Conservation (phyloP, 37 sponge, comb jelly and placozoan genomes). For the Ianthella basta region DNA sequence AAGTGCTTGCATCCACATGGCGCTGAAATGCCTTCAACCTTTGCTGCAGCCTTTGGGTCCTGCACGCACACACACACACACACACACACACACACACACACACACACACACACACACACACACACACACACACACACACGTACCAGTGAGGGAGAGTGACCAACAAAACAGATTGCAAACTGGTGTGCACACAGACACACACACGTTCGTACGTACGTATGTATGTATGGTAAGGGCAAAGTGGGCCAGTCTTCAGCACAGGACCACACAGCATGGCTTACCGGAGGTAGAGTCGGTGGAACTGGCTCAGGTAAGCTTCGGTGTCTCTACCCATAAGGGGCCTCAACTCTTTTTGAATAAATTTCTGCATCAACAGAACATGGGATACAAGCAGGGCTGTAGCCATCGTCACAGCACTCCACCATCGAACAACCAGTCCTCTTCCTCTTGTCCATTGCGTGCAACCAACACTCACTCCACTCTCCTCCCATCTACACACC, state of each 20-base stretch:
- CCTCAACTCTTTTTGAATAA: constrained; percentile 40
- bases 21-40: constrained; percentile 48
- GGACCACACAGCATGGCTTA: background rate
- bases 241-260: too few relatives aligned
- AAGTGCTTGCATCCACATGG: constrained; percentile 45
- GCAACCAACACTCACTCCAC: too few relatives aligned
- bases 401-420: background rate
- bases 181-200: background rate
- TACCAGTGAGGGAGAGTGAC: too few relatives aligned
- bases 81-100: background rate
- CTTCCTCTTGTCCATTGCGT: too few relatives aligned
- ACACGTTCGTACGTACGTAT: background rate
- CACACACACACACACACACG: too few relatives aligned
- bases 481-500: too few relatives aligned
- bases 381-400: too few relatives aligned
- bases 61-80: constrained; percentile 11
- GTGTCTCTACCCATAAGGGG: background rate
- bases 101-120: too few relatives aligned
- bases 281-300: background rate
- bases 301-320: background rate
- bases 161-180: too few relatives aligned
- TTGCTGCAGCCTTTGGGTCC: constrained; percentile 46
- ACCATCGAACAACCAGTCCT: too few relatives aligned
- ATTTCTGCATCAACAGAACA: constrained; percentile 45
- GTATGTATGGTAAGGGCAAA: too few relatives aligned